Conservation (phyloP, 2,113 vertebrate species). For the Enhydra lutris region DNA sequence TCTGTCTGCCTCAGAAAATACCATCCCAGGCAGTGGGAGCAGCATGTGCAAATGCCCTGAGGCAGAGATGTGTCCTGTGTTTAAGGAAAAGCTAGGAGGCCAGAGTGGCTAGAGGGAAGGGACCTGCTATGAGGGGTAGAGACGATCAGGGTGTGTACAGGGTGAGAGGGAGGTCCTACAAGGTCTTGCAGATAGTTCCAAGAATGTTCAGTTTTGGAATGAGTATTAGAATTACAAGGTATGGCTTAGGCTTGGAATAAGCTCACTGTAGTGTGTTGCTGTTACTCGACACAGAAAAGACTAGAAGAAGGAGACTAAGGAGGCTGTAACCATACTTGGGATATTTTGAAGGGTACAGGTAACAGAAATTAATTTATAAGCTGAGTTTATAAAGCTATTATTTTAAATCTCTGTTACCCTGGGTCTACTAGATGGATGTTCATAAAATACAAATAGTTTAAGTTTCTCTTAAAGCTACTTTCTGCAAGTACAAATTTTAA, state of each 20-base stretch:
- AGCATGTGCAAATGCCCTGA: background rate
- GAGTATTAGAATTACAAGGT: background rate
- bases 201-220: background rate
- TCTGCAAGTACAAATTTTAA: background rate
- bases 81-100: background rate
- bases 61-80: background rate
- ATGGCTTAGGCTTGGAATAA: background rate
- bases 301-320: background rate
- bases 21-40: background rate
- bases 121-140: background rate
- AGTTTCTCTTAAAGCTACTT: background rate
- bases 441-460: background rate
- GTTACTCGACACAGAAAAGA: background rate
- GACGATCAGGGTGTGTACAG: background rate
- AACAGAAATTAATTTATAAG: background rate
- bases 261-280: background rate
- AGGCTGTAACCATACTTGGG: rapidly evolving
- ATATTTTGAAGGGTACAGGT: background rate
- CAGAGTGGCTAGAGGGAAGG: no score
- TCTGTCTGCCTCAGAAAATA: background rate
- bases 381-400: background rate
- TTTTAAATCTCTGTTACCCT: background rate
- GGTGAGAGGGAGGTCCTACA: no score
- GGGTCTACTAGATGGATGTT: background rate
- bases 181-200: background rate